Evolutionary conservation across 64 coral and sea anemone genomes (phyloP).

Genomic region (Montipora cactus): DNA sequence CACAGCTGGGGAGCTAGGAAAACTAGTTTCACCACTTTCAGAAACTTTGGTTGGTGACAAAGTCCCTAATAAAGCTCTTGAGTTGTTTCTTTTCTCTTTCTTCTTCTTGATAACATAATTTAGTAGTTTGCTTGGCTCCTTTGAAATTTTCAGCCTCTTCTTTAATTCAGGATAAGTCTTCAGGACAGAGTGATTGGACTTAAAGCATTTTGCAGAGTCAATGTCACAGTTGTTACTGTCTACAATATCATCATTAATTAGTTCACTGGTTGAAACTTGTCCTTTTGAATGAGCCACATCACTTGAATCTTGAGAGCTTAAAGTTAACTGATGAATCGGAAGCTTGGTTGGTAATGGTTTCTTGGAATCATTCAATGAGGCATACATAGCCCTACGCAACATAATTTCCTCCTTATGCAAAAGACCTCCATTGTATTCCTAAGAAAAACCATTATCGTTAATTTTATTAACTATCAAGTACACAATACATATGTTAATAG

Average conservation of each 20-base stretch:
- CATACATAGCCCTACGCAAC: slow-evolving; percentile 86
- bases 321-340: neutral
- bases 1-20: neutral
- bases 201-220: neutral
- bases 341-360: slow-evolving; percentile 44
- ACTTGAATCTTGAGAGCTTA: neutral
- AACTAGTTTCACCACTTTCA: neutral
- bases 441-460: neutral
- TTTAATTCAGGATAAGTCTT: neutral
- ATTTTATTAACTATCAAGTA: neutral
- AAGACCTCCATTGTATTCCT: slow-evolving; percentile 97
- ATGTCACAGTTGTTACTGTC: neutral
- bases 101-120: slow-evolving; percentile 58
- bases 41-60: neutral
- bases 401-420: slow-evolving; percentile 96
- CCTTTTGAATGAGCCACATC: neutral
- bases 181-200: neutral
- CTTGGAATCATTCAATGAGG: slow-evolving; percentile 82
- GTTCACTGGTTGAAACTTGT: slow-evolving; percentile 4
- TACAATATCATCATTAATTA: neutral
- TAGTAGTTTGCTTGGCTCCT: slow-evolving; percentile 46
- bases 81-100: slow-evolving; percentile 26
- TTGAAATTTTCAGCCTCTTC: neutral
- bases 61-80: slow-evolving; percentile 3
- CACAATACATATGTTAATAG: neutral